Evolutionary conservation across 1,140 invertebrate species (phyloP).

Genomic region (Stegodyphus mimosarum): DNA sequence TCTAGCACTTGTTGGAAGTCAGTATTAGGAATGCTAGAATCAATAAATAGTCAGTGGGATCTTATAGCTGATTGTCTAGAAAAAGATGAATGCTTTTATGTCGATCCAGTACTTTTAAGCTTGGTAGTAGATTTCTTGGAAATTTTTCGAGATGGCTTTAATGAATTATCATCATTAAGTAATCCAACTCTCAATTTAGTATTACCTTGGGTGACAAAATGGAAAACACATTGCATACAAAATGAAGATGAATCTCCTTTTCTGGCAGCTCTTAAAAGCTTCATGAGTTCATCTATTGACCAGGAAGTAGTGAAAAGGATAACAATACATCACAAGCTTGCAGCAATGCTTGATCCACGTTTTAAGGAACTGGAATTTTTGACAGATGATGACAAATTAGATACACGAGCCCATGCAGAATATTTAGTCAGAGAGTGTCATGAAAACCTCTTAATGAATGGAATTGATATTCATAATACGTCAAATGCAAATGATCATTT

Average conservation of each 20-base stretch:
- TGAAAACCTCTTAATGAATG: slow-evolving; percentile 40
- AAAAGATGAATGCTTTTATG: slow-evolving; percentile 33
- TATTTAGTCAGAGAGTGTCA: slow-evolving; percentile 30
- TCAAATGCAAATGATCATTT: slow-evolving; percentile 19
- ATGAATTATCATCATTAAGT: slow-evolving; percentile 48
- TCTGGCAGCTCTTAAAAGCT: slow-evolving; percentile 34
- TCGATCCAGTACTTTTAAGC: slow-evolving; percentile 48
- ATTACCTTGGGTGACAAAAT: slow-evolving; percentile 55
- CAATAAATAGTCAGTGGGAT: slow-evolving; percentile 54
- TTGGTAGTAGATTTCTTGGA: slow-evolving; percentile 52
- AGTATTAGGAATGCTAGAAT: slow-evolving; percentile 37
- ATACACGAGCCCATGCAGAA: slow-evolving; percentile 28
- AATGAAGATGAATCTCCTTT: slow-evolving; percentile 52
- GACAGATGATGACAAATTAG: slow-evolving; percentile 29
- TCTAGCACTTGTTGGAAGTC: slow-evolving; percentile 47
- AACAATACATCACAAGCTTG: slow-evolving; percentile 53
- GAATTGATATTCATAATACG: slow-evolving; percentile 41
- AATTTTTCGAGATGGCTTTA: slow-evolving; percentile 45
- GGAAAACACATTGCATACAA: slow-evolving; percentile 46
- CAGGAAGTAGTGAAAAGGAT: slow-evolving; percentile 52
- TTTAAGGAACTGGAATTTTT: slow-evolving; percentile 51
- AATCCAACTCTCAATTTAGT: slow-evolving; percentile 54
- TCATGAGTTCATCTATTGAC: slow-evolving; percentile 50
- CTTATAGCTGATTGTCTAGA: slow-evolving; percentile 37
- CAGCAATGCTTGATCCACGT: slow-evolving; percentile 42